Conservation (phyloP, 1,140 invertebrate species). For the Hirudo medicinalis region DNA sequence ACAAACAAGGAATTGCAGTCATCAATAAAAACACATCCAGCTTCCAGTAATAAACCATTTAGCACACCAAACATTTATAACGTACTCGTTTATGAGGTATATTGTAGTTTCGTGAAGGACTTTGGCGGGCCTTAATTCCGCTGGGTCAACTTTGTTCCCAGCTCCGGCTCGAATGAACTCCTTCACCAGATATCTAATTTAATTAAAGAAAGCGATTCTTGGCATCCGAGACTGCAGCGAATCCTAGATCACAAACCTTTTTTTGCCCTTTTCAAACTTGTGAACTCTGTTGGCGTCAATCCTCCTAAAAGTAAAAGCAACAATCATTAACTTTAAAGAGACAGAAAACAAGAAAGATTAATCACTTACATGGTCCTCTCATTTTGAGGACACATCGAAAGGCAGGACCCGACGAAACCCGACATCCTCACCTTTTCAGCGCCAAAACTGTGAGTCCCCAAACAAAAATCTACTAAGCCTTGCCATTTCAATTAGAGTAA, state of each 20-base stretch:
- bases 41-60: no score
- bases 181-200: slow-evolving; percentile 1
- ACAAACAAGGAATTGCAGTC: no score
- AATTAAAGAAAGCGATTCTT: not conserved
- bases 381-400: no score
- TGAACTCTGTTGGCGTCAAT: not conserved
- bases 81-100: not conserved
- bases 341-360: no score
- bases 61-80: not conserved
- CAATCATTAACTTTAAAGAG: no score
- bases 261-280: not conserved
- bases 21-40: no score
- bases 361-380: no score
- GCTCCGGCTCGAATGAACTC: slow-evolving; percentile 1
- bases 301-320: not conserved
- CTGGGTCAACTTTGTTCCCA: slow-evolving; percentile 1
- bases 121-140: not conserved
- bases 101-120: not conserved
- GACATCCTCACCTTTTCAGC: no score
- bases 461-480: no score
- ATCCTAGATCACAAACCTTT: not conserved
- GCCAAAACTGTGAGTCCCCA: no score
- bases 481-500: no score
- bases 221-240: not conserved
- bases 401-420: no score